Conservation (phyloP, 2,113 vertebrate genomes). For the Anas platyrhynchos region DNA sequence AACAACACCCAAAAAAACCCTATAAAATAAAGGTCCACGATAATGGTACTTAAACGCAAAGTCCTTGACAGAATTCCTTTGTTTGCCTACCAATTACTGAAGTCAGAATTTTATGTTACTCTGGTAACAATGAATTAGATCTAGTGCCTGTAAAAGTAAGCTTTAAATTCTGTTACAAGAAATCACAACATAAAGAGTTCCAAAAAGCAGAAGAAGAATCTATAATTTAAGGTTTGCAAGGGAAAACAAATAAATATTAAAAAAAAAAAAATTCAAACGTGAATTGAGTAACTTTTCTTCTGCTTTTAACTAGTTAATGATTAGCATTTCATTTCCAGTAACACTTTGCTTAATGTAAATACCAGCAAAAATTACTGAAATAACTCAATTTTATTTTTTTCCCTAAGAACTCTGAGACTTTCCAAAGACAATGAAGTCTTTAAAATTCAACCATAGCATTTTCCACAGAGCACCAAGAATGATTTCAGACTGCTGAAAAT, state of each 20-base stretch:
- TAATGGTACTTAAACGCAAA: neutral
- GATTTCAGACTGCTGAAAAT: neutral
- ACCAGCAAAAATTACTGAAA: neutral
- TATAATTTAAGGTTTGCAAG: neutral
- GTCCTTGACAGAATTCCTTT: neutral
- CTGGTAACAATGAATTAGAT: neutral
- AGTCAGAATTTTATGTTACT: neutral
- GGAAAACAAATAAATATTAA: neutral
- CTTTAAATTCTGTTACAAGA: neutral
- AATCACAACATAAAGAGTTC: neutral
- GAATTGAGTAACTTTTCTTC: neutral
- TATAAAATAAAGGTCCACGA: neutral
- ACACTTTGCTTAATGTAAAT: neutral
- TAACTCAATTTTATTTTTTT: neutral
- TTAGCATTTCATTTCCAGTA: neutral
- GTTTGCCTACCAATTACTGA: neutral
- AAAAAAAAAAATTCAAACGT: neutral
- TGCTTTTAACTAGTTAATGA: neutral
- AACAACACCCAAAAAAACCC: neutral
- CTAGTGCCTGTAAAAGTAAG: neutral
- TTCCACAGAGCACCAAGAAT: neutral
- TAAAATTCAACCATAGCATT: neutral
- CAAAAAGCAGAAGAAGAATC: neutral
- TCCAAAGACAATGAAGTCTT: neutral
- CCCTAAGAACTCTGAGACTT: neutral